Base-by-base conservation (phyloP, 2,113 vertebrate genomes). In the Gymnobelideus leadbeateri region DNA sequence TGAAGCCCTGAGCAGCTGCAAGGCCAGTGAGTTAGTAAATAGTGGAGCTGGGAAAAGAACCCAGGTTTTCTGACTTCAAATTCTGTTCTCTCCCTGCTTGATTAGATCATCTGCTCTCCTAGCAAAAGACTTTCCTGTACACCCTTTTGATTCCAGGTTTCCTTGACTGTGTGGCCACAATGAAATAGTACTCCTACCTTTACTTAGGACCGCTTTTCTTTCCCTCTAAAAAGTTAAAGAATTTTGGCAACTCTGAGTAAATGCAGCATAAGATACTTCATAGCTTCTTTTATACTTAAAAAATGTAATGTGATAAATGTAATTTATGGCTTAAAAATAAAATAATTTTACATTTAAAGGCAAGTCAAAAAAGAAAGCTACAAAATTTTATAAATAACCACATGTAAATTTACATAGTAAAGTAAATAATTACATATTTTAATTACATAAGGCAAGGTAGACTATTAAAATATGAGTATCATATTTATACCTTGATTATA, bases 251-350 rank as follows among this genome's bases (percentile, higher is more conserved):
- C 43, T 77, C 54, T 94, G 91, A 89, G 11, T 46, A 94, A 95
- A 12, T 51, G 43, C 4, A 68, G 51, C 19, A 43, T 84, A 31
- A 68, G 43, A 94, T 84, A 91, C 46, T 95, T 47, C 92, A 54
- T 9, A 95, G 51, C 26, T 92, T 93, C 52, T 25, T 93, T 95
- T 95, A 89, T 89, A 14, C 21, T 95, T 57, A 94, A 94, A 96
- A 55, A 89, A 1, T 91, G 14, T 89, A 89, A 95, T 95, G 51
- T 93, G 52, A 94, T 92, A 92, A 95, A 95, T 46, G 12, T 23
- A 89, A 93, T 94, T 19, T 91, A 91, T 51, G 25, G 96, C 93
- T 54, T 95, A 96, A 96, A 24, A 94, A 91, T 24, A 93, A 94
- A 96, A 93, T 46, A 49, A 68, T 51, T 31, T 47, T 43, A 46